These are phyloP conservation scores for Himantopus leucocephalus DNA, from an alignment of 2,113 vertebrate genomes.

Conservation along the genomic window DNA sequence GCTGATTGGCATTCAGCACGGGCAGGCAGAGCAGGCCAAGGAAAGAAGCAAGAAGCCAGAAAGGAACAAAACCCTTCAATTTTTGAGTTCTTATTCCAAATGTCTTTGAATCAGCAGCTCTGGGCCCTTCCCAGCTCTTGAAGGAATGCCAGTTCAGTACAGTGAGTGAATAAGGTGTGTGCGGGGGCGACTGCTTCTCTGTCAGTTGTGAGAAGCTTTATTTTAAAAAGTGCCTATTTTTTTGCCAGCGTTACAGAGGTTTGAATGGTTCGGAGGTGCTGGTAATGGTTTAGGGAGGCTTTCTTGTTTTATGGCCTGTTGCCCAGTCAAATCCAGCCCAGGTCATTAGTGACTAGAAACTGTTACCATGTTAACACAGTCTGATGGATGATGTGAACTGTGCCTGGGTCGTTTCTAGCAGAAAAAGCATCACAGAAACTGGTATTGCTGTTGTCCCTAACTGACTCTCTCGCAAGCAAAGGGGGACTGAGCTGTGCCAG, in stretches of 20 bases:
- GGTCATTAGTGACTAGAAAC: not conserved
- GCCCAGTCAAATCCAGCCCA: not conserved
- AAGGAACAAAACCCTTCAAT: not conserved
- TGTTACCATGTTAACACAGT: not conserved
- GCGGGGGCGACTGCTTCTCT: constrained; percentile 37
- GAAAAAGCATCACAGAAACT: not conserved
- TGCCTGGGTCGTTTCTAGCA: not conserved
- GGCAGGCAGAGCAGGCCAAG: constrained; percentile 6
- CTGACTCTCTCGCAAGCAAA: not conserved
- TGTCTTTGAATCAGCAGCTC: constrained; percentile 52
- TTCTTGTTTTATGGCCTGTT: not conserved
- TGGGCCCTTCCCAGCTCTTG: constrained; percentile 30
- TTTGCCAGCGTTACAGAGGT: not conserved
- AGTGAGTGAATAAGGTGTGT: constrained; percentile 45
- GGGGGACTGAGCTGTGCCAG: not conserved
- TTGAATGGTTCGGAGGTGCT: not conserved
- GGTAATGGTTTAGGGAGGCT: not conserved
- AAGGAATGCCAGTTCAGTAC: constrained; percentile 30
- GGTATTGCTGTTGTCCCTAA: not conserved
- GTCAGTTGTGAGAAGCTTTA: constrained; percentile 29
- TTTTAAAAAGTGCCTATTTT: constrained; percentile 8
- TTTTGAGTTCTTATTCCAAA: not conserved
- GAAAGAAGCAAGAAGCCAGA: constrained; percentile 25
- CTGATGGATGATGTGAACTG: not conserved
- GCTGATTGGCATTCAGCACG: constrained; percentile 1